Evolutionary conservation across 1,140 invertebrate genomes (phyloP), one percentile per base, ranked within the genome.

Genomic region (Drosophila novamexicana): DNA sequence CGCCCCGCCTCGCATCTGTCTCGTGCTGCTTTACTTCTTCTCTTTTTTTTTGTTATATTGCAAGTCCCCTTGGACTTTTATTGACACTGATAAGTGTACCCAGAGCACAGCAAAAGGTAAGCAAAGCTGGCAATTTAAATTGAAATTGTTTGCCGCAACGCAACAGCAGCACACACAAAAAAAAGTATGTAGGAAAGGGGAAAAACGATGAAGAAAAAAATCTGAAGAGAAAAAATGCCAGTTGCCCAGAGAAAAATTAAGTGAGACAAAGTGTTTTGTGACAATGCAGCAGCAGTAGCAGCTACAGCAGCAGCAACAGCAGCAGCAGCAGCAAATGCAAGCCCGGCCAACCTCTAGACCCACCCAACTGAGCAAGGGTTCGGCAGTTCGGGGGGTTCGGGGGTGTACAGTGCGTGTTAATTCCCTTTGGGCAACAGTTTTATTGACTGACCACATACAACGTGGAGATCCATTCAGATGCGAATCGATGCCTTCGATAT

Each of bases 71-170:
- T 71, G 80, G 83, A 83, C 84, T 80, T 83, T 89, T 88, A 89
- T 88, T 89, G 84, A 88, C 83, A 88, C 83, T 88, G 83, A 88
- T 88, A 88, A 88, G 83, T 88, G 84, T 88, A 75, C 84, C 84
- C 83, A 80, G 69, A 80, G 83, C 80, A 74, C 56, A 72, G 77
- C 65, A 86, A 81, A 86, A 88, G 82, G 82, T 85, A 85, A 86
- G 79, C 81, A 86, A 85, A 86, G 82, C 81, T 86, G 79, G 82
- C 83, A 85, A 83, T 88, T 83, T 86, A 86, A 86, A 86, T 77
- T 88, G 83, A 88, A 86, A 88, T 88, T 86, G 83, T 88, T 88
- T 83, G 76, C 82, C 83, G 79, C 72, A 88, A 70, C 79, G 76
- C 83, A 82, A 88, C 75, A 88, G 76, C 83, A 88, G 79, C 22